Conservation (phyloP, 2,797 vertebrate genomes). For the Cottoperca gobio region DNA sequence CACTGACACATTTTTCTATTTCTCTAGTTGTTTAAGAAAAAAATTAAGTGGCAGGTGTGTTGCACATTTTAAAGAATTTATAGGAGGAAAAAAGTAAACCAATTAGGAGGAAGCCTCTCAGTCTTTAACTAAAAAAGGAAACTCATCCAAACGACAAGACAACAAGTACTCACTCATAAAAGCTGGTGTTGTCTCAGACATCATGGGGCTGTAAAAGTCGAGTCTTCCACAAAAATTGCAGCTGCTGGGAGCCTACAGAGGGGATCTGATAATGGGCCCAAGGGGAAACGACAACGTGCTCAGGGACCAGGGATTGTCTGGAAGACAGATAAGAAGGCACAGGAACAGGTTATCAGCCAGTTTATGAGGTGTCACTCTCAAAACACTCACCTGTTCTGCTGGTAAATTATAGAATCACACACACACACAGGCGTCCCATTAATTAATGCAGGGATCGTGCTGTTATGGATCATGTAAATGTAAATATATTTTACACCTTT, state of each 20-base stretch:
- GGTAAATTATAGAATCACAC: slow-evolving; percentile 44
- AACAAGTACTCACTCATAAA: slow-evolving; percentile 66
- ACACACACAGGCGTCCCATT: slow-evolving; percentile 47
- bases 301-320: slow-evolving; percentile 83
- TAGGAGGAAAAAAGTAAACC: not conserved
- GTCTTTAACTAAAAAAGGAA: slow-evolving; percentile 38
- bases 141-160: slow-evolving; percentile 31
- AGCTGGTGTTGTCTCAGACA: slow-evolving; percentile 66
- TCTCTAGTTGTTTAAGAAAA: not conserved
- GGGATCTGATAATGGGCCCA: slow-evolving; percentile 86
- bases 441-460: slow-evolving; percentile 40
- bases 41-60: not conserved
- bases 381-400: slow-evolving; percentile 75
- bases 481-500: slow-evolving; percentile 13
- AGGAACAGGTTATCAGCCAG: slow-evolving; percentile 79
- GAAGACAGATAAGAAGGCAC: slow-evolving; percentile 77
- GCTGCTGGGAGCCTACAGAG: slow-evolving; percentile 76
- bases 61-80: not conserved
- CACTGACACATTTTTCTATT: not conserved
- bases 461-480: slow-evolving; percentile 37
- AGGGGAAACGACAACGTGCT: slow-evolving; percentile 84
- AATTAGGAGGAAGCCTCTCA: not conserved
- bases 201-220: slow-evolving; percentile 65
- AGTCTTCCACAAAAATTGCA: slow-evolving; percentile 73
- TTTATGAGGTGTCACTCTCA: slow-evolving; percentile 82